phyloP scores from a whole-genome alignment of 2,888 invertebrate genomes.

The Drosophila nr. perissopoda region DNA sequence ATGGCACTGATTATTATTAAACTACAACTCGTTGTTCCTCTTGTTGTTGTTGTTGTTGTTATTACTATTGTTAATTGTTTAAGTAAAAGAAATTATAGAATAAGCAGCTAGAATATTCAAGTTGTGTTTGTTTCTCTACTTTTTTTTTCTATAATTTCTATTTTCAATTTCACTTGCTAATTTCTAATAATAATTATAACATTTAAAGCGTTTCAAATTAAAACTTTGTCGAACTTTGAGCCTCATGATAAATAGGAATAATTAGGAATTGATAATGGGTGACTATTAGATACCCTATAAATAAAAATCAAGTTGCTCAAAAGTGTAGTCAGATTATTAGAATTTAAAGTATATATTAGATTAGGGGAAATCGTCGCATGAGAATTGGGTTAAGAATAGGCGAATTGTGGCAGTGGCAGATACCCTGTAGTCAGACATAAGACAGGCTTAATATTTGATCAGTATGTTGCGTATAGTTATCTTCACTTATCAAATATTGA shows the following conservation, averaged over 20 bases:
- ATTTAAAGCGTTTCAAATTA: slow-evolving; percentile 4
- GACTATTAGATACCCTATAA: slow-evolving; percentile 14
- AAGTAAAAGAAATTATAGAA: slow-evolving; percentile 1
- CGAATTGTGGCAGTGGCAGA: not conserved
- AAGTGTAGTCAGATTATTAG: not conserved
- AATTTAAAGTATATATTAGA: not conserved
- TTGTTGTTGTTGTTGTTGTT: slow-evolving; percentile 32
- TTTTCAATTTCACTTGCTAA: slow-evolving; percentile 23
- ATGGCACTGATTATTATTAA: slow-evolving; percentile 38
- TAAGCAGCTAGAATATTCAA: slow-evolving; percentile 25
- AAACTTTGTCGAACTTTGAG: slow-evolving; percentile 11
- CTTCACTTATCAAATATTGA: not conserved
- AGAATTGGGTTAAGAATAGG: not conserved
- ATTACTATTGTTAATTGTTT: slow-evolving; percentile 41
- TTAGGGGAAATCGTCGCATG: not conserved
- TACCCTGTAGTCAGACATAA: not conserved
- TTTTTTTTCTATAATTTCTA: not conserved
- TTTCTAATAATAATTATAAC: not conserved
- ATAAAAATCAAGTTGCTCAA: not conserved
- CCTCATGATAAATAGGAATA: not conserved
- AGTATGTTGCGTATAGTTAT: not conserved
- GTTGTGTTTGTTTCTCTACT: not conserved
- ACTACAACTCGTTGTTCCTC: slow-evolving; percentile 8
- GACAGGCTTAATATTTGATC: too few species aligned
- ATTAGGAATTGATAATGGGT: not conserved